phyloP scores from a whole-genome alignment of 2,888 invertebrate genomes.

The Tachina lurida region DNA sequence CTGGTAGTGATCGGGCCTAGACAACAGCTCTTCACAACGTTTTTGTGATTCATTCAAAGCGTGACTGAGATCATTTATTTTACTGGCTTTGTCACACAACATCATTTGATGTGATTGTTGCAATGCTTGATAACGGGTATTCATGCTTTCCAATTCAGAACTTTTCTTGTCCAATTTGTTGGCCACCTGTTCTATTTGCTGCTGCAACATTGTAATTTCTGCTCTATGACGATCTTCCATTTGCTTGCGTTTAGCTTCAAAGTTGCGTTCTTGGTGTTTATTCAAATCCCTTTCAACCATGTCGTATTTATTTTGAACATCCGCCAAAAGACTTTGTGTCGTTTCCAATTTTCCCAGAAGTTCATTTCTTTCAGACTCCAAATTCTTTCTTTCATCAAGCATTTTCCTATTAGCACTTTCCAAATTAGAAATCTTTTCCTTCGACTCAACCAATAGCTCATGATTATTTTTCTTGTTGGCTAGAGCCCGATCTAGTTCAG shows the following conservation, averaged over 20 bases:
- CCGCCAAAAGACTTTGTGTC: slow-evolving; percentile 84
- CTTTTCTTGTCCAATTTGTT: slow-evolving; percentile 83
- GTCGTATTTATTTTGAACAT: slow-evolving; percentile 82
- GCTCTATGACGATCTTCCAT: slow-evolving; percentile 83
- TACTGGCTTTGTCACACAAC: slow-evolving; percentile 86
- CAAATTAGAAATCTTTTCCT: slow-evolving; percentile 80
- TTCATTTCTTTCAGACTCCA: slow-evolving; percentile 83
- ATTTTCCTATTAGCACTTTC: slow-evolving; percentile 79
- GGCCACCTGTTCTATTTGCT: slow-evolving; percentile 82
- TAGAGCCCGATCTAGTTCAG: slow-evolving; percentile 85
- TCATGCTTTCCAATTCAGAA: slow-evolving; percentile 84
- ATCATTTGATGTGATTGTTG: slow-evolving; percentile 86
- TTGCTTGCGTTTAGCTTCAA: slow-evolving; percentile 82
- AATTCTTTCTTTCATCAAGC: slow-evolving; percentile 82
- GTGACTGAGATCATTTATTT: slow-evolving; percentile 86
- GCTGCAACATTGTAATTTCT: slow-evolving; percentile 83
- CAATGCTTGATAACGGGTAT: slow-evolving; percentile 84
- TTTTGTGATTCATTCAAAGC: slow-evolving; percentile 86
- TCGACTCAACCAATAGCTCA: slow-evolving; percentile 85
- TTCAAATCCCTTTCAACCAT: slow-evolving; percentile 80
- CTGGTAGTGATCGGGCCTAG: slow-evolving; percentile 77
- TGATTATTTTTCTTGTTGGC: slow-evolving; percentile 86
- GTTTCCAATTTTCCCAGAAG: slow-evolving; percentile 85
- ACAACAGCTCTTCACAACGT: slow-evolving; percentile 82
- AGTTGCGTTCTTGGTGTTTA: slow-evolving; percentile 78